A percentile compares a stretch with the other conserved stretches of the same genome.
phyloP scores from a whole-genome alignment of 2,888 invertebrate genomes.

The Acholoe squamosa region DNA sequence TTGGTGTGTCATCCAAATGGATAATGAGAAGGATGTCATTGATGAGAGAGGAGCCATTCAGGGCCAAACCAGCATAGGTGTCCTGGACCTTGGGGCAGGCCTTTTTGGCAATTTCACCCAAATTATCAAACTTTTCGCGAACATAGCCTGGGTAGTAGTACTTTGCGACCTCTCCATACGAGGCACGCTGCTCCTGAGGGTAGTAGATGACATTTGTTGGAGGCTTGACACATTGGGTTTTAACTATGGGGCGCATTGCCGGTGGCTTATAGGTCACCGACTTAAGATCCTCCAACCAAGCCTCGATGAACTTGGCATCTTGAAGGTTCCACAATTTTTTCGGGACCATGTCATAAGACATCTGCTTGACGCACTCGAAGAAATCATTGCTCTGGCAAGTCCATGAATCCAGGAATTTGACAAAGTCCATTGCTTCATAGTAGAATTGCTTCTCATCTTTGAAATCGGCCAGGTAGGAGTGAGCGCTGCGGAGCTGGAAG shows the following conservation, averaged over 20 bases:
- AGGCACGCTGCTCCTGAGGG: slow-evolving; percentile 41
- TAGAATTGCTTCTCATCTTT: slow-evolving; percentile 70
- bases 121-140: neutral
- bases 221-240: neutral
- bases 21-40: slow-evolving; percentile 33
- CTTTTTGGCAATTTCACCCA: neutral
- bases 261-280: slow-evolving; percentile 19
- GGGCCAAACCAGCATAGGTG: neutral
- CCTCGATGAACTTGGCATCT: slow-evolving; percentile 36
- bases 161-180: neutral
- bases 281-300: slow-evolving; percentile 47
- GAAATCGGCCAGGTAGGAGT: slow-evolving; percentile 70
- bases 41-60: slow-evolving; percentile 29
- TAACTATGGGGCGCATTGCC: neutral
- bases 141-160: neutral
- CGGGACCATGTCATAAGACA: slow-evolving; percentile 59
- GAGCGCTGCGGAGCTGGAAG: slow-evolving; percentile 70
- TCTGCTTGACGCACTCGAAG: slow-evolving; percentile 59
- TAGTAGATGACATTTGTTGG: slow-evolving; percentile 45
- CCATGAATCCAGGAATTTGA: slow-evolving; percentile 66
- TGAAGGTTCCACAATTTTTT: neutral
- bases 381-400: slow-evolving; percentile 64
- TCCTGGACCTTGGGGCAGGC: neutral
- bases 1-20: neutral
- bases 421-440: slow-evolving; percentile 64